Percentiles rank a stretch among this genome's conserved stretches.
phyloP scores from a whole-genome alignment of 1,140 invertebrate species.

The Dreissena polymorpha region DNA sequence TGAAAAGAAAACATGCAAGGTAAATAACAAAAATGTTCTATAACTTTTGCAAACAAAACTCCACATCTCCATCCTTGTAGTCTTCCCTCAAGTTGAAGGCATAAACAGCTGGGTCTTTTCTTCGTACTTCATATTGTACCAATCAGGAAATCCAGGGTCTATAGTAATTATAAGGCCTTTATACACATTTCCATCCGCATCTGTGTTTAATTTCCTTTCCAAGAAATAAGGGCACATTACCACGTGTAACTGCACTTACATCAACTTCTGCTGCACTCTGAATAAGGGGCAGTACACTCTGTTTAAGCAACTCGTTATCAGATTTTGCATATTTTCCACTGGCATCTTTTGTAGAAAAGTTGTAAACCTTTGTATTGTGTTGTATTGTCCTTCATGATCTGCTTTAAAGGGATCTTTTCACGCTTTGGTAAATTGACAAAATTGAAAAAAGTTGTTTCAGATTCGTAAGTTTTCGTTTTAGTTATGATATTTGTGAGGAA shows the following conservation, averaged over 20 bases:
- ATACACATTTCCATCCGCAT: constrained; percentile 28
- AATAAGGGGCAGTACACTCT: constrained; percentile 31
- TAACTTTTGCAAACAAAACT: too few relatives aligned
- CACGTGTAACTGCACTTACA: constrained; percentile 8
- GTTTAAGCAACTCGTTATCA: constrained; percentile 24
- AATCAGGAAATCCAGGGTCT: constrained; percentile 41
- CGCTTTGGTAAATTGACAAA: too few relatives aligned
- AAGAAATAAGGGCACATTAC: constrained; percentile 34
- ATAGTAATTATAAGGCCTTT: constrained; percentile 30
- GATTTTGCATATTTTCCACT: constrained; percentile 25
- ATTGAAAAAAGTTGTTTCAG: too few relatives aligned
- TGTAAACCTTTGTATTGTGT: constrained; percentile 12
- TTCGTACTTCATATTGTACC: constrained; percentile 53
- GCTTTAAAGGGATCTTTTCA: too few relatives aligned
- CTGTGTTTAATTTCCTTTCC: constrained; percentile 50
- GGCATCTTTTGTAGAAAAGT: constrained; percentile 12
- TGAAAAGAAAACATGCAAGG: too few relatives aligned
- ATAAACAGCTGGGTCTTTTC: constrained; percentile 39
- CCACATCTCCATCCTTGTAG: too few relatives aligned
- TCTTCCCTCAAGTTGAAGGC: too few relatives aligned
- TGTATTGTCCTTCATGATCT: constrained; percentile 26
- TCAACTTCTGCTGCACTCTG: constrained; percentile 10
- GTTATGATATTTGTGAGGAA: too few relatives aligned
- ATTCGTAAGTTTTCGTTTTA: too few relatives aligned
- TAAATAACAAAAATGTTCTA: too few relatives aligned